Evolutionary conservation across 2,797 vertebrate species (phyloP), one percentile per base, ranked within the genome.

Genomic region (Echiichthys vipera): DNA sequence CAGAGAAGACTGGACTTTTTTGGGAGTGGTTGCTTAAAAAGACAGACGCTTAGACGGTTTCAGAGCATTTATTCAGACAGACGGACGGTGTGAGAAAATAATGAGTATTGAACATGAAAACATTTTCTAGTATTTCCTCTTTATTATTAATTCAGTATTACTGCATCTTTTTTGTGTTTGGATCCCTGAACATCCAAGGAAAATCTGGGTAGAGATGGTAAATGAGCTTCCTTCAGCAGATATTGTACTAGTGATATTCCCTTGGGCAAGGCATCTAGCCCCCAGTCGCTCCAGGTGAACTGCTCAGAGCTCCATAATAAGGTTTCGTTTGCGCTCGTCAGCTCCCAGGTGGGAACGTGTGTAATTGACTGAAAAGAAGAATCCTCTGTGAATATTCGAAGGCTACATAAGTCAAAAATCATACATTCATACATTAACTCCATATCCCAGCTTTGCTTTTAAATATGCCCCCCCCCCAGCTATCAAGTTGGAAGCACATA

Each of bases 401-500:
- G 27, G 2, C 2, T 27, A 49, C 55, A 32, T 25, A 39, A 53
- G 24, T 58, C 1, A 24, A 42, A 40, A 32, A 37, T 29, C 59
- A 51, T 17, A 29, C 17, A 42, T 39, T 76, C 77, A 71, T 47
- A n/a, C 71, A 72, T 75, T n/a, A 71, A 12, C 37, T 80, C 51
- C 80, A 77, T 39, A n/a, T 66, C 24, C 58, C 67, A 57, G 62
- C 75, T 74, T 37, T 30, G 74, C 63, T 59, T 84, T 47, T 12
- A 6, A 65, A 37, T 11, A 68, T 32, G 30, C 64, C 50, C 32
- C 3, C 64, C 50, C 32, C 3, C 17, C 13, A 42, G 7, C 49
- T 32, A 13, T 53, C 50, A 3, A 40, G 75, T 47, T 57, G 22
- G 39, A 74, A 56, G 20, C 63, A 54, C 25, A 29, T 6, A 7